These are phyloP conservation scores for Drosophila baimaii DNA, from an alignment of 1,140 invertebrate genomes.

Conservation along the genomic window DNA sequence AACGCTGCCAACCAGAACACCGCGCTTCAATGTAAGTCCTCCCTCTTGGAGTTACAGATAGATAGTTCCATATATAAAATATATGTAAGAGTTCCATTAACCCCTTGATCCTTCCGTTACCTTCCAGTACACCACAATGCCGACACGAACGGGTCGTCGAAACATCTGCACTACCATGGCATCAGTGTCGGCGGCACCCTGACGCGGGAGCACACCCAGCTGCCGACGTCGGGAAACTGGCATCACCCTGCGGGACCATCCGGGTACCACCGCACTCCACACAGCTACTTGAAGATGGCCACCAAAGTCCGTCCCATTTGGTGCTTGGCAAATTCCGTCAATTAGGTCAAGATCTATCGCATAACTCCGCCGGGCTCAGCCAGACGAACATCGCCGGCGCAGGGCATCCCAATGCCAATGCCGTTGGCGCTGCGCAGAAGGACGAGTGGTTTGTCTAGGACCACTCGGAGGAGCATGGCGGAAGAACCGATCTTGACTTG, in stretches of 20 bases:
- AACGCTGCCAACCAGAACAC: conserved; percentile 85
- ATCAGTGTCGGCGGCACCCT: conserved; percentile 82
- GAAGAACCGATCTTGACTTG: conserved; percentile 71
- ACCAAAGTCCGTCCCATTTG: conserved; percentile 85
- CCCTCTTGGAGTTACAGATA: too few relatives aligned
- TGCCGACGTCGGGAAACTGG: conserved; percentile 93
- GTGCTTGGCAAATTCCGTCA: conserved; percentile 84
- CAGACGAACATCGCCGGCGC: conserved; percentile 76
- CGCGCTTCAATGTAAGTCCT: conserved; percentile 66
- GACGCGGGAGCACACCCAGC: conserved; percentile 84
- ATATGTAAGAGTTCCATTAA: neutral
- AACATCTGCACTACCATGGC: conserved; percentile 85
- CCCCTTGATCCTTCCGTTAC: neutral
- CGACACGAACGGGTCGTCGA: conserved; percentile 91
- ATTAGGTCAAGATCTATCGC: conserved; percentile 84
- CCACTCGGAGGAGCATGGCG: conserved; percentile 27
- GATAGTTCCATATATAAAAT: too few relatives aligned
- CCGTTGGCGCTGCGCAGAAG: conserved; percentile 86
- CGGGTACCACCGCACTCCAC: conserved; percentile 87
- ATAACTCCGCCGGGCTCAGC: conserved; percentile 73
- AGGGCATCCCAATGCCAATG: conserved; percentile 82
- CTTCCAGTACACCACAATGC: conserved; percentile 91
- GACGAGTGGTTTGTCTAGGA: conserved; percentile 89
- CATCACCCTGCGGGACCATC: conserved; percentile 95
- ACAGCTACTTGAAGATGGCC: conserved; percentile 84